Evolutionary conservation across 2,113 vertebrate genomes (phyloP), one percentile per base, ranked within the genome.

Genomic region (Tetrax tetrax): DNA sequence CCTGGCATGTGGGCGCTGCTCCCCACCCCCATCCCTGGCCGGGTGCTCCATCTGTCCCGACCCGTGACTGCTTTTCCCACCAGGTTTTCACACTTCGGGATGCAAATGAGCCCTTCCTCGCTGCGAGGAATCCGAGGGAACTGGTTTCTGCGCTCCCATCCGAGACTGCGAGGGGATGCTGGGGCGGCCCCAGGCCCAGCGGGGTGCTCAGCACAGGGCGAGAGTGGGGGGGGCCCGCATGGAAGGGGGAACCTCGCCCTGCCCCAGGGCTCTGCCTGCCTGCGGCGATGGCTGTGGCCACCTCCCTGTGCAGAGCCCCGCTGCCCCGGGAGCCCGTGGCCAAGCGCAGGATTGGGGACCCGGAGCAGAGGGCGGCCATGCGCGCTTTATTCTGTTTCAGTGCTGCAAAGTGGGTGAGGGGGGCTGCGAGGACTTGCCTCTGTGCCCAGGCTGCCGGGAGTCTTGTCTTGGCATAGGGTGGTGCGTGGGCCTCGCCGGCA

Each of bases 111-210:
- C 79, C 78, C 35, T 82, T 81, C 71, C 33, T 74, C 3, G 9
- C 38, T 3, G 17, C 54, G 35, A 90, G 37, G 85, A 96, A 93
- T 96, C 94, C 1, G 27, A 97, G 53, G 45, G 79, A 90, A 90
- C 92, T 72, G 83, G 83, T 95, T 96, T 65, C 90, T 72, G 80
- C 3, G 0, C 50, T 91, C 43, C 72, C 37, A 16, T 23, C 45
- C 21, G 0, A 25, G 81, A 50, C 60, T 43, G 71, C 35, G 47
- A 57, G 81, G 51, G 76, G 13, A 64, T 33, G 33, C 31, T 0
- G 1, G 14, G 28, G 45, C 1, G 3, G 74, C 22, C 41, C 41
- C 41, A 43, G 41, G 48, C 33, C 4, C 7, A 5, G 27, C 1
- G 17, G 78, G 60, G 41, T 1, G 27, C 45, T 69, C 81, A 75